These are phyloP conservation scores for Oreochromis aureus DNA, from an alignment of 2,113 vertebrate species.

Conservation along the genomic window DNA sequence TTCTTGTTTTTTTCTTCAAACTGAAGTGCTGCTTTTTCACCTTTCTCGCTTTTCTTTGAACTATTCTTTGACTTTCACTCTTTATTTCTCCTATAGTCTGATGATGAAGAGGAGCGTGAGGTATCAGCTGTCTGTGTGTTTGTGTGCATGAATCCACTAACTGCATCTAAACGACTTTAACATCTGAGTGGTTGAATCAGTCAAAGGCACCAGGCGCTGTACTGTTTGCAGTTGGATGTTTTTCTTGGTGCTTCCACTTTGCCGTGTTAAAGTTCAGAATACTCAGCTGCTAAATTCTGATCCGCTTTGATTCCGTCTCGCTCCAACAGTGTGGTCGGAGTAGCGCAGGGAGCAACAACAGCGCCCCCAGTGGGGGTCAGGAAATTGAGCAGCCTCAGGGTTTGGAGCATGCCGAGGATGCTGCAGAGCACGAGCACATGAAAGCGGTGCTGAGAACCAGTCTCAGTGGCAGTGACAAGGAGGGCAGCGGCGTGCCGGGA, in stretches of 20 bases:
- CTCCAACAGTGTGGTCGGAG: neutral
- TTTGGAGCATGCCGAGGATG: constrained; percentile 80
- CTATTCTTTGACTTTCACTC: constrained; percentile 8
- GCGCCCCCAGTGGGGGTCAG: constrained; percentile 61
- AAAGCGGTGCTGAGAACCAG: constrained; percentile 86
- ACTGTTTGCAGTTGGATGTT: neutral
- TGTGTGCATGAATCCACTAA: constrained; percentile 33
- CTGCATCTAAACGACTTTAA: neutral
- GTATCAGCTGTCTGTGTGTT: constrained; percentile 37
- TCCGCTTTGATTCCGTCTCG: neutral
- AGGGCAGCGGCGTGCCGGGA: constrained; percentile 57
- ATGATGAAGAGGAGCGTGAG: constrained; percentile 91
- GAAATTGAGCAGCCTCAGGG: constrained; percentile 76
- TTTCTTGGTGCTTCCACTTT: neutral
- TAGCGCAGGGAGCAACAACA: constrained; percentile 29
- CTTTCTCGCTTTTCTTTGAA: neutral
- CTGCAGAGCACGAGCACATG: constrained; percentile 89
- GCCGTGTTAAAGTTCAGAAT: neutral
- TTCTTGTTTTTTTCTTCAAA: neutral
- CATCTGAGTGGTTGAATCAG: neutral
- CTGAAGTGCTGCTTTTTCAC: neutral
- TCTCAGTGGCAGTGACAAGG: constrained; percentile 63
- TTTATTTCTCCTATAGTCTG: constrained; percentile 76
- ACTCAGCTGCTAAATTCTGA: neutral
- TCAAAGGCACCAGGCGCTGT: neutral